Evolutionary conservation across 2,888 invertebrate genomes (phyloP).

Genomic region (Epiblema foenella): DNA sequence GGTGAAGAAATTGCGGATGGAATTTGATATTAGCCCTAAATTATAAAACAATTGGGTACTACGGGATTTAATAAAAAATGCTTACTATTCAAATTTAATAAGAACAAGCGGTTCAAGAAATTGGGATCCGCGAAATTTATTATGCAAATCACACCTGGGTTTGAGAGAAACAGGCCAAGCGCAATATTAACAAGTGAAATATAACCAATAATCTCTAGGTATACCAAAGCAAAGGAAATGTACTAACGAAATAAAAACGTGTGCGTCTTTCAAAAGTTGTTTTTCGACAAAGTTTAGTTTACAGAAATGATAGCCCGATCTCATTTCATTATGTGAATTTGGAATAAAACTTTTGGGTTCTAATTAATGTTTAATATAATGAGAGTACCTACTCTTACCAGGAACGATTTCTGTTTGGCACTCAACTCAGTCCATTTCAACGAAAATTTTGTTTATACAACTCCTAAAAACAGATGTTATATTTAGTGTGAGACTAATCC

Average conservation of each 20-base stretch:
- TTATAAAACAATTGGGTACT: constrained; percentile 49
- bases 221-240: not conserved
- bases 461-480: not conserved
- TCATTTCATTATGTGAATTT: constrained; percentile 5
- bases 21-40: constrained; percentile 47
- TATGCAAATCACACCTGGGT: constrained; percentile 53
- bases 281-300: not conserved
- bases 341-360: not conserved
- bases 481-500: not conserved
- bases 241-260: not conserved
- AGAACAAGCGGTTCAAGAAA: constrained; percentile 47
- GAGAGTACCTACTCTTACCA: not conserved
- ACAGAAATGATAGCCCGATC: not conserved
- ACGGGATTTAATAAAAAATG: constrained; percentile 40
- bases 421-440: not conserved
- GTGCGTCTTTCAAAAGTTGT: not conserved
- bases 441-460: not conserved
- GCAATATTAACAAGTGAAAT: constrained; percentile 47
- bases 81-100: constrained; percentile 55
- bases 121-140: constrained; percentile 54
- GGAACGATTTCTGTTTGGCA: not conserved
- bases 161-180: constrained; percentile 51
- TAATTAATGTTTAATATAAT: not conserved
- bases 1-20: constrained; percentile 45
- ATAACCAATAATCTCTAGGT: constrained; percentile 4